These are phyloP conservation scores for Henricia sp. DNA, from an alignment of 53 echinoderm and acorn worm genomes.

Conservation along the genomic window DNA sequence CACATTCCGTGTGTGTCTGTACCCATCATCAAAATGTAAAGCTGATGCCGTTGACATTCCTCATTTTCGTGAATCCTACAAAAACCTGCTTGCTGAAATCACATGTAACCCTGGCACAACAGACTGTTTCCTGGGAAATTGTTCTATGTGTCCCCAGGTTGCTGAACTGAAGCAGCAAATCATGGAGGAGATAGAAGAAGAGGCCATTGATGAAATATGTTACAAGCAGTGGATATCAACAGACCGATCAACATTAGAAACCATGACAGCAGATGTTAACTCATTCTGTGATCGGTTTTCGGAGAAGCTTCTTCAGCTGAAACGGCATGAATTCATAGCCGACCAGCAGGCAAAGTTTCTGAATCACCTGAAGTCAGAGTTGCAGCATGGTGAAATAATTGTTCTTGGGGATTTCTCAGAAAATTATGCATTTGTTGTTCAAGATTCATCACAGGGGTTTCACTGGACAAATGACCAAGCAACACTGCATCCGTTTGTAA, in stretches of 20 bases:
- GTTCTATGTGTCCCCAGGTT: too few relatives aligned
- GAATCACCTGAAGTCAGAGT: conserved; percentile 15
- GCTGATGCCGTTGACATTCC: too few relatives aligned
- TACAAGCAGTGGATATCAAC: conserved; percentile 45
- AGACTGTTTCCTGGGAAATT: conserved; percentile 16
- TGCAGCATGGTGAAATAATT: not conserved
- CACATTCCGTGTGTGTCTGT: too few relatives aligned
- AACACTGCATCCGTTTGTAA: conserved; percentile 15
- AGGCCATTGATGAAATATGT: not conserved
- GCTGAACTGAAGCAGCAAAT: too few relatives aligned
- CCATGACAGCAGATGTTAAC: not conserved
- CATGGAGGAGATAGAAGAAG: not conserved
- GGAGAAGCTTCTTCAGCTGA: conserved; percentile 2
- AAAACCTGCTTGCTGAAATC: not conserved
- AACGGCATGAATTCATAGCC: too few relatives aligned
- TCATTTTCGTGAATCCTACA: not conserved
- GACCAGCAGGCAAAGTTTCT: conserved; percentile 14
- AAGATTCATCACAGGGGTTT: conserved; percentile 19
- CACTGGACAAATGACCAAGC: conserved; percentile 33
- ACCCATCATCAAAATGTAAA: too few relatives aligned
- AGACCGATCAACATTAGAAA: conserved; percentile 22
- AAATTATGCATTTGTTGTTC: conserved; percentile 13
- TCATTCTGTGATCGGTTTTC: conserved; percentile 28
- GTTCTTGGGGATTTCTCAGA: conserved; percentile 5
- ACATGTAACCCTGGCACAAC: not conserved